These are phyloP conservation scores for Oreohelix idahoensis DNA, from an alignment of 1,140 invertebrate genomes.

Conservation along the genomic window DNA sequence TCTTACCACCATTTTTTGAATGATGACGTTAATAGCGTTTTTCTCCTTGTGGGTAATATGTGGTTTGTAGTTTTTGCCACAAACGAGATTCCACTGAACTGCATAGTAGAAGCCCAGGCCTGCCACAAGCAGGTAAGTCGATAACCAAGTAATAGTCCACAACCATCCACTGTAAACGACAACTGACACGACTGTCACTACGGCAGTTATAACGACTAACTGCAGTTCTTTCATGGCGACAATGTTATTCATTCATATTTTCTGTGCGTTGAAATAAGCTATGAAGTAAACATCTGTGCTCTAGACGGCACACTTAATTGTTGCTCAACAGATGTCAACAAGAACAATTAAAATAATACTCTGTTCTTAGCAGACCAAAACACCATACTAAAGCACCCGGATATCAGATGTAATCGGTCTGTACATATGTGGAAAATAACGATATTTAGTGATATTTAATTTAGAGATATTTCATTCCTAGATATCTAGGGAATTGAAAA, in stretches of 20 bases:
- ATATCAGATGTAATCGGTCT: too few relatives aligned
- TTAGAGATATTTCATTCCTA: too few relatives aligned
- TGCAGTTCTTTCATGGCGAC: background rate
- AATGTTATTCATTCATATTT: background rate
- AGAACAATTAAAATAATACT: too few relatives aligned
- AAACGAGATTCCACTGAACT: slow-evolving; percentile 33
- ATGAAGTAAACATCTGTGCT: too few relatives aligned
- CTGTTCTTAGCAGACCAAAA: too few relatives aligned
- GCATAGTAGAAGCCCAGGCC: slow-evolving; percentile 29
- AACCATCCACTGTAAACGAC: slow-evolving; percentile 28
- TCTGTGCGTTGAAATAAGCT: too few relatives aligned
- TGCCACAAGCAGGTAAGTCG: background rate
- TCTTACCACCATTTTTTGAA: slow-evolving; percentile 37
- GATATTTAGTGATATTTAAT: too few relatives aligned
- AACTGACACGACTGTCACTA: background rate
- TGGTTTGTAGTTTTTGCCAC: slow-evolving; percentile 24
- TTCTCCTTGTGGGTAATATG: background rate
- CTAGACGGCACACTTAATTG: too few relatives aligned
- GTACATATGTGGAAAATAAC: too few relatives aligned
- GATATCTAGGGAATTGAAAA: too few relatives aligned
- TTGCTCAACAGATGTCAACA: too few relatives aligned
- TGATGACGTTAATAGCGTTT: slow-evolving; percentile 14
- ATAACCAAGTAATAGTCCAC: background rate
- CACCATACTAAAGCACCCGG: too few relatives aligned
- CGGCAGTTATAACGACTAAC: background rate